Evolutionary conservation across 2,888 invertebrate species (phyloP), one percentile per base, ranked within the genome.

Genomic region (Melipona bicolor): DNA sequence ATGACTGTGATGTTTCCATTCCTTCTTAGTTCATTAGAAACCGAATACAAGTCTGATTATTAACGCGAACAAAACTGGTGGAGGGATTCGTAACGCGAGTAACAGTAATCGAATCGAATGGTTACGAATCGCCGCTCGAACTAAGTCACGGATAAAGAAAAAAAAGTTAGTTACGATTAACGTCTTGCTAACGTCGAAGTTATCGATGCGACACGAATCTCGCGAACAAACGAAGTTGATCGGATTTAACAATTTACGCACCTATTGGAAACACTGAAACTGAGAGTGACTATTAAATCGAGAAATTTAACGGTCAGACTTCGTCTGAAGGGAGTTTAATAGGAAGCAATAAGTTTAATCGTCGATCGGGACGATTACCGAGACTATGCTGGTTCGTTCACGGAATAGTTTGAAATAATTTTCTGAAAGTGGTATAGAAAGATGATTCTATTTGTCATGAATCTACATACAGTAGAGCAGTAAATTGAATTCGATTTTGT

Each of bases 1-100:
- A 80, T 82, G 90, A 90, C 90, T 90, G 89, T 90, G 90, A 90
- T 90, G 88, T 88, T 90, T 87, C 84, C 85, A 83, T 83, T 90
- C 75, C 80, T 81, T 89, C 84, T 84, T 89, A 89, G 86, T 88
- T 88, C n/a, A 77, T 76, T 89, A 89, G 89, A 50, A 68, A 67
- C 80, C 75, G 62, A 77, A 81, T 76, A 72, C 59, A 84, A 87
- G 86, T 83, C 81, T 83, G 83, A 88, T 65, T 73, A 61, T 43
- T 67, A 62, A 68, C 70, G 70, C 67, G 52, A 77, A 73, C 4
- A 62, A 50, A 54, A 9, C 43, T 59, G 5, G 69, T 65, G 49
- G 21, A 78, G 56, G 59, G 32, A 71, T 78, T 80, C 70, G 64
- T 77, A 49, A 67, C 50, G 62, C 17, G 27, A 80, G 27, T 27